Evolutionary conservation across 1,140 invertebrate species (phyloP).

Genomic region (Wiebesia pumilae): DNA sequence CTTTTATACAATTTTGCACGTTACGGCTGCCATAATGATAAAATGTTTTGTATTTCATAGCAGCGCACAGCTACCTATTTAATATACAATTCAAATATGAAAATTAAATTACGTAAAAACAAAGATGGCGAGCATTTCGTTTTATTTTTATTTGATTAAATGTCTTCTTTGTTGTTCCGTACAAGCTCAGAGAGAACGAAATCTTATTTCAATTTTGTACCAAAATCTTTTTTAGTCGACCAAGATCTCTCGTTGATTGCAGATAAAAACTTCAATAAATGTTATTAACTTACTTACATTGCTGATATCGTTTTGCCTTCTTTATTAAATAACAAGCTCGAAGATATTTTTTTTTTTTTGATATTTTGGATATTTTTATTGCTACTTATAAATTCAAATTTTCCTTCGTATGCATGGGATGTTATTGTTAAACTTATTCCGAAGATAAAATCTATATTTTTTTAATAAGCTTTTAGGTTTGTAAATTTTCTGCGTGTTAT

Average conservation of each 20-base stretch:
- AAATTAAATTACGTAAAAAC: too few species aligned
- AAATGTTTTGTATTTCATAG: too few species aligned
- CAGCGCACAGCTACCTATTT: too few species aligned
- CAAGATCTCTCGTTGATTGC: neutral
- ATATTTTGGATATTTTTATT: neutral
- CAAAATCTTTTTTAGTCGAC: neutral
- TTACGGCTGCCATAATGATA: too few species aligned
- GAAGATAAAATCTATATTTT: neutral
- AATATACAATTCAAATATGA: too few species aligned
- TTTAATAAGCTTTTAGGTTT: neutral
- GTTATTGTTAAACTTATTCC: neutral
- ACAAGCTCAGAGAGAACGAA: neutral
- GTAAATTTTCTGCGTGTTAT: neutral
- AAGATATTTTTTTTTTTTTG: neutral
- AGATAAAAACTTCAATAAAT: constrained; percentile 11
- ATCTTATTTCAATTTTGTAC: neutral
- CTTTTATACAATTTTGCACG: too few species aligned
- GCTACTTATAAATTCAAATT: neutral
- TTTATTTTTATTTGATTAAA: too few species aligned
- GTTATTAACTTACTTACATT: neutral
- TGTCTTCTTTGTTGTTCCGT: neutral
- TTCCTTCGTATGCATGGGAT: neutral
- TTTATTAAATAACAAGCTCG: neutral
- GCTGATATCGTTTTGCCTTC: neutral
- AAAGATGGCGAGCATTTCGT: too few species aligned